These are phyloP conservation scores for Zeuzera pyrina DNA, from an alignment of 2,888 invertebrate genomes.

Conservation along the genomic window DNA sequence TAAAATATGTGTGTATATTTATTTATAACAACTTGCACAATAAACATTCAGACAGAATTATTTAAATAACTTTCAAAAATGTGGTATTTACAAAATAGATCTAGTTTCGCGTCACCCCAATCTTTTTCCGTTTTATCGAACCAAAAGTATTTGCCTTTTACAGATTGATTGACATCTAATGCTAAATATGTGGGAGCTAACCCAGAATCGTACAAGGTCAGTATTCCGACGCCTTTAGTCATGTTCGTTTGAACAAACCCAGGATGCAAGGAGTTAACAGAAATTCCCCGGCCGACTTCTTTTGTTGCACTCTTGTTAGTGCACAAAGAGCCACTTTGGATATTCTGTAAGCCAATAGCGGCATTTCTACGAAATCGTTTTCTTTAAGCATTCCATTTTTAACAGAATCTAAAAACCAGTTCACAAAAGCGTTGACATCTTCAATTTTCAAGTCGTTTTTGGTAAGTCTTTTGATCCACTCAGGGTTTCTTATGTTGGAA, in stretches of 20 bases:
- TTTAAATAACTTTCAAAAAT: background rate
- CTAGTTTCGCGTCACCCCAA: conserved; percentile 16
- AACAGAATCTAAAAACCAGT: conserved; percentile 24
- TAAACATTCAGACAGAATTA: no score
- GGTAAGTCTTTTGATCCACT: conserved; percentile 21
- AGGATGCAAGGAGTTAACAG: conserved; percentile 24
- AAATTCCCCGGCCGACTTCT: conserved; percentile 20
- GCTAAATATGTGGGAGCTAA: conserved; percentile 20
- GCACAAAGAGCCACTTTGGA: conserved; percentile 24
- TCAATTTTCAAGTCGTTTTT: conserved; percentile 16
- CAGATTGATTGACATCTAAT: conserved; percentile 20
- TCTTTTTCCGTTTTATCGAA: conserved; percentile 21
- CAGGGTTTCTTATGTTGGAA: conserved; percentile 19
- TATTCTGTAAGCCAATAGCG: conserved; percentile 18
- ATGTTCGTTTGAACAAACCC: conserved; percentile 25
- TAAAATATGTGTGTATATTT: no score
- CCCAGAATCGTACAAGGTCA: conserved; percentile 17
- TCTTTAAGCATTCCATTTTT: conserved; percentile 17
- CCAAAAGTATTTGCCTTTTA: conserved; percentile 24
- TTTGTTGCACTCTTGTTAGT: conserved; percentile 21
- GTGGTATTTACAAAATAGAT: conserved; percentile 9
- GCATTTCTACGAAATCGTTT: conserved; percentile 18
- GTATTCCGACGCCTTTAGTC: conserved; percentile 16
- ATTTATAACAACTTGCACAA: no score
- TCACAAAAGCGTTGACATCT: conserved; percentile 21